Evolutionary conservation across 1,140 invertebrate genomes (phyloP).

Genomic region (Dufourea novaeangliae): DNA sequence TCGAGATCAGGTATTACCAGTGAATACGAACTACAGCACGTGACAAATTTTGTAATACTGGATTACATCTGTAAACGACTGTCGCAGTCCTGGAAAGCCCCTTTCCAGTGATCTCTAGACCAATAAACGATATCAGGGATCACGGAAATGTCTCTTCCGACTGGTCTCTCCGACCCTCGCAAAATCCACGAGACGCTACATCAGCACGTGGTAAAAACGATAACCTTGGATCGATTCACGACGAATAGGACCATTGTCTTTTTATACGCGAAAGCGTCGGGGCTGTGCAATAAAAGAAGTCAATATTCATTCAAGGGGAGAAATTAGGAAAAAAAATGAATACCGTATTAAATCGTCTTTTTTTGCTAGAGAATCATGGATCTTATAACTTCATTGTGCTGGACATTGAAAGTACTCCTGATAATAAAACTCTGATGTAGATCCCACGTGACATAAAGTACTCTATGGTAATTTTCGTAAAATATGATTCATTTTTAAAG

Average conservation of each 20-base stretch:
- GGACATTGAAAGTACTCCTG: too few relatives aligned
- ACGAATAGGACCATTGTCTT: not conserved
- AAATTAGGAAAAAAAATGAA: not conserved
- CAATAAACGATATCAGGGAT: constrained; percentile 12
- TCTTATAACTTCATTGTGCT: too few relatives aligned
- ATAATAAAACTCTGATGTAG: too few relatives aligned
- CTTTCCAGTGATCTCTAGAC: not conserved
- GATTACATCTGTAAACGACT: constrained; percentile 13
- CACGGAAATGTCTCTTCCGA: not conserved
- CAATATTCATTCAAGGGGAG: not conserved
- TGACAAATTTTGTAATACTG: not conserved
- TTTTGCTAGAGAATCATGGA: too few relatives aligned
- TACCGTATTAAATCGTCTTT: not conserved
- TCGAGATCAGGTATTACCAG: not conserved
- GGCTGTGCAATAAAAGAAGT: not conserved
- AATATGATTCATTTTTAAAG: too few relatives aligned
- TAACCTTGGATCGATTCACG: not conserved
- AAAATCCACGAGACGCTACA: constrained; percentile 21
- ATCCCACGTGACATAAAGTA: too few relatives aligned
- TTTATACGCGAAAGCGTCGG: too few relatives aligned
- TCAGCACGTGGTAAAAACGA: constrained; percentile 12
- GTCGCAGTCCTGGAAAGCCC: not conserved
- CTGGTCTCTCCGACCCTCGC: not conserved
- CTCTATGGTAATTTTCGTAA: too few relatives aligned
- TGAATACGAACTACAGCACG: not conserved